Evolutionary conservation across 2,888 invertebrate genomes (phyloP).

Genomic region (Acleris sparsana): DNA sequence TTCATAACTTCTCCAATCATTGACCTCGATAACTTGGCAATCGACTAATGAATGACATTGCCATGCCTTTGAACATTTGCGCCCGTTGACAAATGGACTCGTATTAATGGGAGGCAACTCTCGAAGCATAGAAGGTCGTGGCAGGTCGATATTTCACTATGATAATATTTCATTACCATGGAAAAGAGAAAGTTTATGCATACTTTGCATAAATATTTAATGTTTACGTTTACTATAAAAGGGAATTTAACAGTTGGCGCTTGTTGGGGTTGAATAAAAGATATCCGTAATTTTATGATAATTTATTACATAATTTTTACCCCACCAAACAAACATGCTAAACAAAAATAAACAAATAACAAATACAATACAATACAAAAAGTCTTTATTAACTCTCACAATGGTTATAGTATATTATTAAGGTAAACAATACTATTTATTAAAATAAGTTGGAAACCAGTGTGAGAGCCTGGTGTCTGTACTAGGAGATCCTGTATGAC

Average conservation of each 20-base stretch:
- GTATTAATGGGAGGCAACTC: not conserved
- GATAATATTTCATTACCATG: not conserved
- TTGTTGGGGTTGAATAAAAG: not conserved
- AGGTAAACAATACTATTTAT: too few species aligned
- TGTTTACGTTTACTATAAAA: not conserved
- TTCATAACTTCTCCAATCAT: too few species aligned
- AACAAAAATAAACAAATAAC: conserved; percentile 58
- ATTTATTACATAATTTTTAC: conserved; percentile 71
- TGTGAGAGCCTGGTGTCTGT: too few species aligned
- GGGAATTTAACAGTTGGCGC: not conserved
- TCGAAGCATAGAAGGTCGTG: not conserved
- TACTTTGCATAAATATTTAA: not conserved
- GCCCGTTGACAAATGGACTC: not conserved
- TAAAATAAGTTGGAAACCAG: too few species aligned
- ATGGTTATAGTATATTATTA: too few species aligned
- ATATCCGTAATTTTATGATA: conserved; percentile 47
- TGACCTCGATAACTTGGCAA: too few species aligned
- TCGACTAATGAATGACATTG: too few species aligned
- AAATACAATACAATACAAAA: too few species aligned
- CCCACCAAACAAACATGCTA: conserved; percentile 55
- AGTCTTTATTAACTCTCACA: too few species aligned
- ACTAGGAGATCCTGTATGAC: too few species aligned
- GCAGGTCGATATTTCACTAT: not conserved
- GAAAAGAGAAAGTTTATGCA: too few species aligned
- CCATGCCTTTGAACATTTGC: too few species aligned